These are phyloP conservation scores for Ethmia dodecea DNA, from an alignment of 2,888 invertebrate species.

Conservation along the genomic window DNA sequence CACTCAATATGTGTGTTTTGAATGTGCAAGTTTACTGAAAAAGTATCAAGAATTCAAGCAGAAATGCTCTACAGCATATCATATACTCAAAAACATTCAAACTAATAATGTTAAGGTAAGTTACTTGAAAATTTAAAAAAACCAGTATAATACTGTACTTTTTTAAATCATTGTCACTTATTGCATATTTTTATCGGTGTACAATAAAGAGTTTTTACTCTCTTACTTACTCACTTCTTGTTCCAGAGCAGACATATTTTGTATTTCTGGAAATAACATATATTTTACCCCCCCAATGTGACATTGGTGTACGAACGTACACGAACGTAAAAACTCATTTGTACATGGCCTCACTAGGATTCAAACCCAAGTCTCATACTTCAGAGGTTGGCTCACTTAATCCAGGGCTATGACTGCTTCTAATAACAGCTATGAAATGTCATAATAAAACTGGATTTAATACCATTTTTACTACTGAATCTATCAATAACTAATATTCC, in stretches of 20 bases:
- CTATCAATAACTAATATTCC: no score
- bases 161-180: not conserved
- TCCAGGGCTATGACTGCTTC: not conserved
- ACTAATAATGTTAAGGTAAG: slow-evolving; percentile 16
- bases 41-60: slow-evolving; percentile 29
- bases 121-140: not conserved
- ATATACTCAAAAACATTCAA: slow-evolving; percentile 17
- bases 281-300: no score
- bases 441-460: not conserved
- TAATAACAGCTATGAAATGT: not conserved
- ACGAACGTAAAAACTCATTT: no score
- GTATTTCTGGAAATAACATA: no score
- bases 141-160: not conserved
- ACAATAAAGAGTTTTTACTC: not conserved
- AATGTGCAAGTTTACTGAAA: slow-evolving; percentile 25
- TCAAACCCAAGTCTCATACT: no score
- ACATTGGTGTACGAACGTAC: no score
- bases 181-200: slow-evolving; percentile 1
- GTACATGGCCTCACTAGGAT: no score
- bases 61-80: slow-evolving; percentile 27
- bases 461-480: not conserved
- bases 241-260: no score
- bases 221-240: not conserved
- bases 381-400: not conserved
- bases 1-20: slow-evolving; percentile 25